A percentile compares a stretch with the other conserved stretches of the same genome.
phyloP scores from a whole-genome alignment of 2,797 vertebrate genomes.

The Hemitrygon akajei region DNA sequence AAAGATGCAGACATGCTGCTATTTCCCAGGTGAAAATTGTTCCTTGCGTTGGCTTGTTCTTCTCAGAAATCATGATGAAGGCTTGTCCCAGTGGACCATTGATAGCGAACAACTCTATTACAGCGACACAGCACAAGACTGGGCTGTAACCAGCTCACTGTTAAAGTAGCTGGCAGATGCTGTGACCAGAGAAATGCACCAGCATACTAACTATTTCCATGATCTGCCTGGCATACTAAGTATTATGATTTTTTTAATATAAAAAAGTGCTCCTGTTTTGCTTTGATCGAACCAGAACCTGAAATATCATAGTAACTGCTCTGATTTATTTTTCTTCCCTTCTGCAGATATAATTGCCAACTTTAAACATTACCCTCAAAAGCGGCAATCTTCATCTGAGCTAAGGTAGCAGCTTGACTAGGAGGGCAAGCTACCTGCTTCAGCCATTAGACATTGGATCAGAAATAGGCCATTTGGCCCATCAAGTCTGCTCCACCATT shows the following conservation, averaged over 20 bases:
- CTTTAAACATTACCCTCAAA: neutral
- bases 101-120: neutral
- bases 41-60: neutral
- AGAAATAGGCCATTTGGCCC: too few relatives aligned
- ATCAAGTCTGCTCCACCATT: too few relatives aligned
- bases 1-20: neutral
- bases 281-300: neutral
- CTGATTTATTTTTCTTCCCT: neutral
- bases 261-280: neutral
- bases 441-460: too few relatives aligned
- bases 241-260: neutral
- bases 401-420: too few relatives aligned
- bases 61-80: neutral
- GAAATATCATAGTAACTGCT: neutral
- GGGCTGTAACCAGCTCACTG: neutral
- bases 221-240: neutral
- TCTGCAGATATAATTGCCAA: neutral
- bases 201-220: neutral
- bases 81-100: neutral
- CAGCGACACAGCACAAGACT: neutral
- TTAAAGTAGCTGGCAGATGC: neutral
- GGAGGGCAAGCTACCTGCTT: too few relatives aligned
- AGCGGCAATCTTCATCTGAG: neutral
- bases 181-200: neutral
- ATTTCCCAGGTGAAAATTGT: neutral